A percentile compares a stretch with the other conserved stretches of the same genome.
Evolutionary conservation across 2,888 invertebrate species (phyloP).

Genomic region (Calameuta idolon): DNA sequence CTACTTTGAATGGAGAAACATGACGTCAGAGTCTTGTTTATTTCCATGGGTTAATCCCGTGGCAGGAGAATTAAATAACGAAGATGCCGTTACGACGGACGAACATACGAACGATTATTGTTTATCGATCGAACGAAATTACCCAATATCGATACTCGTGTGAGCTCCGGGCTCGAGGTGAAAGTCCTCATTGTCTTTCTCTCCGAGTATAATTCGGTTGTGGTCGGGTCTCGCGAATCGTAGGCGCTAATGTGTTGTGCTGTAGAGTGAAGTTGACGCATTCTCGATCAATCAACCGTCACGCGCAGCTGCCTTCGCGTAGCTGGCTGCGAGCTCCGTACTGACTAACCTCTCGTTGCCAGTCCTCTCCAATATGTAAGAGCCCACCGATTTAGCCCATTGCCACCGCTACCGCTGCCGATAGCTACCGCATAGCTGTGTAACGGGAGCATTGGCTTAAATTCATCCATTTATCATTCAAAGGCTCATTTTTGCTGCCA

Average conservation of each 20-base stretch:
- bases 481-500: neutral
- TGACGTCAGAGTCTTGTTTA: no score
- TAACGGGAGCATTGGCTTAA: neutral
- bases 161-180: neutral
- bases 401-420: neutral
- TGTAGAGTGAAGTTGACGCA: constrained; percentile 63
- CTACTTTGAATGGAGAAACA: no score
- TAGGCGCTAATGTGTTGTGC: constrained; percentile 54
- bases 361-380: constrained; percentile 2
- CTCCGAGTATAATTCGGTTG: constrained; percentile 44
- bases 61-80: no score
- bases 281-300: constrained; percentile 64
- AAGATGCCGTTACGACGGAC: no score
- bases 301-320: constrained; percentile 50
- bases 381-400: constrained; percentile 7
- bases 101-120: no score
- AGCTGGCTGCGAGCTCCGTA: constrained; percentile 13
- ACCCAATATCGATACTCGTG: no score
- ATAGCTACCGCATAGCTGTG: neutral
- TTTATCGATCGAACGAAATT: no score
- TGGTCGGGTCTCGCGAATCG: constrained; percentile 29
- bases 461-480: neutral
- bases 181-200: neutral
- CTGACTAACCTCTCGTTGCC: constrained; percentile 16
- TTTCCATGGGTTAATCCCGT: no score